A percentile compares a stretch with the other conserved stretches of the same genome.
These are phyloP conservation scores for Atta cephalotes DNA, from an alignment of 1,140 invertebrate genomes.

Conservation along the genomic window DNA sequence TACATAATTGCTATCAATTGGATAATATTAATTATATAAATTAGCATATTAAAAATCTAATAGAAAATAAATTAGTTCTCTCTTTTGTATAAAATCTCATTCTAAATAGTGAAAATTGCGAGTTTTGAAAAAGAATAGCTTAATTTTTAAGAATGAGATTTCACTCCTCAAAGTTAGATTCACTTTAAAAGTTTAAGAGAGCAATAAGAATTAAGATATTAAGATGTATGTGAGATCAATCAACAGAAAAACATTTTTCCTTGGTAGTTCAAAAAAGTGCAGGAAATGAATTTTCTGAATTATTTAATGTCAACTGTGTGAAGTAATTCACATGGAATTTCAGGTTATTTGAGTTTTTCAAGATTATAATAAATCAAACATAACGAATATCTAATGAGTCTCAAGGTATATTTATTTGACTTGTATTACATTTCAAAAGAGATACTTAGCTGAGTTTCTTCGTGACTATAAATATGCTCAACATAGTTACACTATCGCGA, in stretches of 20 bases:
- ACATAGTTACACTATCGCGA: not conserved
- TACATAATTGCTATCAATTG: not conserved
- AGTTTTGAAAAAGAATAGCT: too few relatives aligned
- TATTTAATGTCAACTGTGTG: not conserved
- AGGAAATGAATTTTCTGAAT: not conserved
- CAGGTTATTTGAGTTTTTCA: not conserved
- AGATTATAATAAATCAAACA: not conserved
- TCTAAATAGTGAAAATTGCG: too few relatives aligned
- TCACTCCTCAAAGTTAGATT: too few relatives aligned
- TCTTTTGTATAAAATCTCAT: too few relatives aligned
- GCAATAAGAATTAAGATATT: not conserved
- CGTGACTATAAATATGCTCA: not conserved
- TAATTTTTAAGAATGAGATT: too few relatives aligned
- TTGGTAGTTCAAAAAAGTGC: not conserved
- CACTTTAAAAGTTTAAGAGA: too few relatives aligned
- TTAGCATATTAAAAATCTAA: not conserved
- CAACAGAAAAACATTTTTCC: not conserved
- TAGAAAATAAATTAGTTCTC: not conserved
- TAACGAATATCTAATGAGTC: not conserved
- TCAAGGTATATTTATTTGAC: not conserved
- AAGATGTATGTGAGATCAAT: not conserved
- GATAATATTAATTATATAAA: not conserved
- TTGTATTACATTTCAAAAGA: not conserved
- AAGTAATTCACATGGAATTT: not conserved
- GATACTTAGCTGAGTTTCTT: not conserved